phyloP scores from a whole-genome alignment of 2,797 vertebrate genomes.

The Morus bassanus region DNA sequence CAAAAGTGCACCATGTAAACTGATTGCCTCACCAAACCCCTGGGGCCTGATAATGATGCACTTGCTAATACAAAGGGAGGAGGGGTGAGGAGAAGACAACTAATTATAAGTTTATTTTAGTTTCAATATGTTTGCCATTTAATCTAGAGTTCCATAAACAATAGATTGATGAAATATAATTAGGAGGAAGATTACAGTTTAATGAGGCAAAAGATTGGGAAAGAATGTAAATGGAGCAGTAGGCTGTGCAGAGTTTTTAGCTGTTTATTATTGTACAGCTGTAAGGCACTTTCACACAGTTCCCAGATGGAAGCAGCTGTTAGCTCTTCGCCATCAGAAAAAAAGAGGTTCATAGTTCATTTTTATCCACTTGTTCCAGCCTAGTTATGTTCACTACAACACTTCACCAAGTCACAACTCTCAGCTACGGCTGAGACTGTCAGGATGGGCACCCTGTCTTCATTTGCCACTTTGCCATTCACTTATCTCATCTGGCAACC shows the following conservation, averaged over 20 bases:
- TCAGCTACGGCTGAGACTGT: background rate
- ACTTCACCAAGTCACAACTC: constrained; percentile 46
- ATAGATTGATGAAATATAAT: constrained; percentile 80
- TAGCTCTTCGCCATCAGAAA: constrained; percentile 55
- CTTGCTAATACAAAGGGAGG: constrained; percentile 67
- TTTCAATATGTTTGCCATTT: constrained; percentile 79
- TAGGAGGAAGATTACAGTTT: constrained; percentile 77
- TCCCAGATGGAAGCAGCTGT: constrained; percentile 85
- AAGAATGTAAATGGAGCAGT: constrained; percentile 77
- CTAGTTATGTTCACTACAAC: constrained; percentile 56
- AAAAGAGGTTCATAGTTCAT: constrained; percentile 59
- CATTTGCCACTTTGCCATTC: constrained; percentile 64
- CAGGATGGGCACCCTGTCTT: constrained; percentile 45
- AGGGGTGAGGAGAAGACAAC: constrained; percentile 59
- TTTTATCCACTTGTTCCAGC: constrained; percentile 73
- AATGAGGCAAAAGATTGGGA: constrained; percentile 78
- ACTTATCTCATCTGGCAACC: constrained; percentile 75
- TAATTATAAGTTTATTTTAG: constrained; percentile 78
- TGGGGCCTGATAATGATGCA: constrained; percentile 44
- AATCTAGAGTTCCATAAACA: constrained; percentile 79
- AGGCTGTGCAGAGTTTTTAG: constrained; percentile 65
- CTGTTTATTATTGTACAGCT: constrained; percentile 84
- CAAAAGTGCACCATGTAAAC: constrained; percentile 54
- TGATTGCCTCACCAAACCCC: constrained; percentile 46
- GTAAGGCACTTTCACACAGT: constrained; percentile 75